phyloP scores from a whole-genome alignment of 2,888 invertebrate genomes.

The Mamestra brassicae region DNA sequence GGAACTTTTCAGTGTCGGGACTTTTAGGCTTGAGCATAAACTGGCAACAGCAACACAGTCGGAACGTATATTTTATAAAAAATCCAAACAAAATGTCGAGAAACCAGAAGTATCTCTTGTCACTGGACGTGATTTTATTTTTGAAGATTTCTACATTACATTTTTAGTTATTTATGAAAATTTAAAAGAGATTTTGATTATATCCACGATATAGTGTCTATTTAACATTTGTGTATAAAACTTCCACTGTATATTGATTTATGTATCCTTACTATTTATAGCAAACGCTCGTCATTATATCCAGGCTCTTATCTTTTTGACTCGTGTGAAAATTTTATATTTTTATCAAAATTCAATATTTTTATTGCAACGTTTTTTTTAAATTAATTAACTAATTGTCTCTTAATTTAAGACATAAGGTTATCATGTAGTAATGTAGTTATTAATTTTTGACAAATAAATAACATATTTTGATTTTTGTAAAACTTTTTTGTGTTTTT shows the following conservation, averaged over 20 bases:
- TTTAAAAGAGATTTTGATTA: no score
- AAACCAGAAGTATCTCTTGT: background rate
- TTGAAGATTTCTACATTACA: no score
- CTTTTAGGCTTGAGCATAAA: no score
- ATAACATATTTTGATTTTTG: background rate
- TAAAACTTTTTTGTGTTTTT: background rate
- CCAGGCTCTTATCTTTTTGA: slow-evolving; percentile 14
- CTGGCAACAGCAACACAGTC: no score
- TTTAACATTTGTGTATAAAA: background rate
- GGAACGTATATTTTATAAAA: background rate
- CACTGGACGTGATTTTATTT: background rate
- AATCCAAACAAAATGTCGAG: background rate
- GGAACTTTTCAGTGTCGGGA: background rate
- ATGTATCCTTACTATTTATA: no score
- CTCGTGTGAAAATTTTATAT: background rate
- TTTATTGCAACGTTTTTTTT: background rate
- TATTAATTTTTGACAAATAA: background rate
- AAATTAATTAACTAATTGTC: background rate
- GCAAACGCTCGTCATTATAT: no score
- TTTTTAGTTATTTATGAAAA: background rate
- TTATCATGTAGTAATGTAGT: slow-evolving; percentile 7
- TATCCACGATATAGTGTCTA: background rate
- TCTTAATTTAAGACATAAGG: slow-evolving; percentile 12
- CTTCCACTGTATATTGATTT: background rate
- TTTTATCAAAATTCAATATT: background rate